These are phyloP conservation scores for Corythornis vintsioides DNA, from an alignment of 2,113 vertebrate genomes.

Conservation along the genomic window DNA sequence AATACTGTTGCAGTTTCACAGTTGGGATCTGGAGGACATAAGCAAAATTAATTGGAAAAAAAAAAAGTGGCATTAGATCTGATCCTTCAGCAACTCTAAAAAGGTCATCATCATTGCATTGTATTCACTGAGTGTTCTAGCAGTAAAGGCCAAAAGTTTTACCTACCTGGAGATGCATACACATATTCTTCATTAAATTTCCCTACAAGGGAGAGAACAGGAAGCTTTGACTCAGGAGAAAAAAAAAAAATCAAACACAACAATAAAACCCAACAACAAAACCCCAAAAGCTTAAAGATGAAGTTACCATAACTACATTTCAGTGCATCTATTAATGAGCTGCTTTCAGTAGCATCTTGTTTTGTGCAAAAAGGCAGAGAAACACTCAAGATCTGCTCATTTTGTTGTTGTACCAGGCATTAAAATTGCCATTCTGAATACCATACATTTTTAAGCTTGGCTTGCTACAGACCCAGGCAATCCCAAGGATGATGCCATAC, in stretches of 20 bases:
- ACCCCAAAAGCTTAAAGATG: neutral
- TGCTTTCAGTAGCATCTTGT: neutral
- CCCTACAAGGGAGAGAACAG: conserved; percentile 67
- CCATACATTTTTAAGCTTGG: neutral
- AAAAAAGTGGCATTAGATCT: neutral
- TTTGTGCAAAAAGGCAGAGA: neutral
- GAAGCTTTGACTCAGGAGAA: neutral
- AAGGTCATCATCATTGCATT: neutral
- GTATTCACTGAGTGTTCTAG: neutral
- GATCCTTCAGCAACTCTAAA: neutral
- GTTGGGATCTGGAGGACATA: conserved; percentile 76
- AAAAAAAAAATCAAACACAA: too few species aligned
- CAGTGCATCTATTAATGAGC: neutral
- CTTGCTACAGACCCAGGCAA: neutral
- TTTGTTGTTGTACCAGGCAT: neutral
- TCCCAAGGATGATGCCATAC: neutral
- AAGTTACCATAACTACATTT: neutral
- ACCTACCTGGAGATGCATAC: conserved; percentile 83
- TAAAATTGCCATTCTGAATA: neutral
- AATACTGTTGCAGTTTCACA: conserved; percentile 83
- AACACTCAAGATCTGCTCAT: neutral
- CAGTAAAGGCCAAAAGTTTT: neutral
- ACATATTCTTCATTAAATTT: conserved; percentile 86
- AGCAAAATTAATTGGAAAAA: neutral
- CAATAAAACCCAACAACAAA: too few species aligned